A percentile compares a stretch with the other conserved stretches of the same genome.
These are phyloP conservation scores for Centropyge bicolor DNA, from an alignment of 2,797 vertebrate genomes.

Conservation along the genomic window DNA sequence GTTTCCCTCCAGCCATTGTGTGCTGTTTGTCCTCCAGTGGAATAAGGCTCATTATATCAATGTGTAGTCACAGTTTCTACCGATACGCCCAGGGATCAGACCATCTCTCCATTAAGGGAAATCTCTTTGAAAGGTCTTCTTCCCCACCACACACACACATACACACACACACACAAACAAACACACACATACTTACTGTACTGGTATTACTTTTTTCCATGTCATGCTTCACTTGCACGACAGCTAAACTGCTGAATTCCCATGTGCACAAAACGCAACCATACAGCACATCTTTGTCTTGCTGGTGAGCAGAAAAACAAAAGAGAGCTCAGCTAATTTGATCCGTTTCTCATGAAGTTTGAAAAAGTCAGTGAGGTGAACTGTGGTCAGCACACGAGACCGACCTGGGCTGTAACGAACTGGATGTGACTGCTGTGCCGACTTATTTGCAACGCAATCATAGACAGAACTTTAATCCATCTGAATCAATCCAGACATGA, in stretches of 20 bases:
- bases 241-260: constrained; percentile 44
- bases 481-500: not conserved
- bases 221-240: constrained; percentile 38
- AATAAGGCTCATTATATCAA: constrained; percentile 80
- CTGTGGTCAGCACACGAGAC: constrained; percentile 4
- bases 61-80: constrained; percentile 80
- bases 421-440: constrained; percentile 2
- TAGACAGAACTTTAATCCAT: constrained; percentile 1
- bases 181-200: constrained; percentile 30
- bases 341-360: constrained; percentile 21
- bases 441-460: constrained; percentile 16
- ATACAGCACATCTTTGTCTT: constrained; percentile 29
- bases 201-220: constrained; percentile 40
- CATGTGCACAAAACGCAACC: constrained; percentile 24
- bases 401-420: constrained; percentile 2
- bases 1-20: constrained; percentile 40
- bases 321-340: constrained; percentile 40
- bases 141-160: constrained; percentile 35
- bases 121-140: constrained; percentile 73
- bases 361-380: constrained; percentile 34
- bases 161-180: constrained; percentile 7
- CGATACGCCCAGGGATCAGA: constrained; percentile 71
- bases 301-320: constrained; percentile 22
- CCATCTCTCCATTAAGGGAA: constrained; percentile 67
- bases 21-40: constrained; percentile 58